These are phyloP conservation scores for Chaetops frenatus DNA, from an alignment of 2,113 vertebrate species.

Conservation along the genomic window DNA sequence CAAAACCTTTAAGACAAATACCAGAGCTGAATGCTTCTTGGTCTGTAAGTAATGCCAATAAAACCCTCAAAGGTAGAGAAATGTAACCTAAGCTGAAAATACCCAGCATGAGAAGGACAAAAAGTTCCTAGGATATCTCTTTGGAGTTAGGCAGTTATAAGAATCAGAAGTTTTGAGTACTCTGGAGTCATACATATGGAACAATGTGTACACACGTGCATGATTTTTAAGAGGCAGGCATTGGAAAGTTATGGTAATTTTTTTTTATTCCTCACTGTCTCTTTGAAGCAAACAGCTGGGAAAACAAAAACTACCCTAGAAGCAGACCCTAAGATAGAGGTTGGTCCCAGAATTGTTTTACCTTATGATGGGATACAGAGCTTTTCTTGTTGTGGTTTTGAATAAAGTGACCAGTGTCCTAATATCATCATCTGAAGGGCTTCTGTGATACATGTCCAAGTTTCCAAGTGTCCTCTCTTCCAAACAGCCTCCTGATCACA, in stretches of 20 bases:
- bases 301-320: background rate
- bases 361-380: background rate
- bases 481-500: background rate
- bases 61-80: background rate
- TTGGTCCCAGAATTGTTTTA: background rate
- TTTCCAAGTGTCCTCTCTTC: background rate
- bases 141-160: background rate
- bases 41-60: background rate
- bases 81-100: background rate
- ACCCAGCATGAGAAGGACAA: background rate
- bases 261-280: background rate
- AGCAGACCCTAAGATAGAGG: background rate
- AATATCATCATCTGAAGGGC: background rate
- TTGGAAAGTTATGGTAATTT: background rate
- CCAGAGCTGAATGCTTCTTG: background rate
- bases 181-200: background rate
- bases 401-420: background rate
- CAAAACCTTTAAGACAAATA: background rate
- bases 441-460: background rate
- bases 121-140: background rate
- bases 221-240: background rate
- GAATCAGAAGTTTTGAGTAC: background rate
- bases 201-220: rapidly evolving
- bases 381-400: background rate
- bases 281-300: background rate